Base-by-base conservation (phyloP, 2,797 vertebrate species). In the Chaetodon trifasciatus region DNA sequence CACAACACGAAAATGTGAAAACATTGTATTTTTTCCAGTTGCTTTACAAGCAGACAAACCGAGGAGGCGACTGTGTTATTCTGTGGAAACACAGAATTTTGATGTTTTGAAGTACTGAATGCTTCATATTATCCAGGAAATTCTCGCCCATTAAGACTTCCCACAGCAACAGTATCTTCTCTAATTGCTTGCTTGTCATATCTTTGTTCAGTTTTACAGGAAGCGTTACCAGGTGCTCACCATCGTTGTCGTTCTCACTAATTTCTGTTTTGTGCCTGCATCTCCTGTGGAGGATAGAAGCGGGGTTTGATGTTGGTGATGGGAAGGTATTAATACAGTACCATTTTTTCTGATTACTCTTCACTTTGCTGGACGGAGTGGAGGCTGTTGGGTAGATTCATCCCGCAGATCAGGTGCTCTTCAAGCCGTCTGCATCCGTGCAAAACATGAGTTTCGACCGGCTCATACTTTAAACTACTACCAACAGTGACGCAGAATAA, bases 341-440 rank as follows among this genome's bases (percentile, higher is more conserved):
- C 64, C 2, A 9, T 68, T 49, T 68, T 65, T 63, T 64, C 71
- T 39, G 7, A 17, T 74, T 23, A 12, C 9, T 17, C 78, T 88
- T 86, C 79, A 74, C 88, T 87, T 90, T 93, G 88, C 89, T 86
- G 93, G 93, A 86, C 90, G 85, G 87, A 93, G 89, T 90, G 86
- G 91, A 86, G 74, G 23, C 65, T 79, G 47, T 42, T 11, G 44
- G 74, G 74, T 9, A 42, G 23, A 70, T 66, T 61, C n/a, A 19
- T 46, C 13, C 63, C 56, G 62, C 78, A 71, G 44, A 24, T 69
- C 53, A 39, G 71, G 21, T 42, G 49, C 35, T 71, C 40, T 49
- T 60, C 47, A 52, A 67, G 7, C 39, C 7, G 12, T 79, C 32
- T 74, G 61, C 70, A 74, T 74, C 42, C 53, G 11, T 55, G 8